These are phyloP conservation scores for Listronotus bonariensis DNA, from an alignment of 1,140 invertebrate genomes.

Conservation along the genomic window DNA sequence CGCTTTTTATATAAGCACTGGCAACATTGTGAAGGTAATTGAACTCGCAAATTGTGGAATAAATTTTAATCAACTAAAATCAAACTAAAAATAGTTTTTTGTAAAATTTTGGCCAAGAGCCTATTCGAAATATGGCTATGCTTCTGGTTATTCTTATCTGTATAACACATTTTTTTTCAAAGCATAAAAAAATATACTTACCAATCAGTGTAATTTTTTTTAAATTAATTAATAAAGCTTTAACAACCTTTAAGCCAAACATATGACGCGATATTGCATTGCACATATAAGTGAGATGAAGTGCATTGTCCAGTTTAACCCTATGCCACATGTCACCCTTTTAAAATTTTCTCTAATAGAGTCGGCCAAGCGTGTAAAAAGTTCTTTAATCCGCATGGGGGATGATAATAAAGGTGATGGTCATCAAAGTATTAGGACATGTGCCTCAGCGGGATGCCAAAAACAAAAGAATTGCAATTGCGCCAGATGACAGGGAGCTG, in stretches of 20 bases:
- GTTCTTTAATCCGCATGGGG: constrained; percentile 37
- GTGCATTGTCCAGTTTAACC: constrained; percentile 34
- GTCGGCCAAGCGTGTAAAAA: constrained; percentile 28
- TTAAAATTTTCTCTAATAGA: constrained; percentile 29
- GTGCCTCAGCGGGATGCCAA: constrained; percentile 33
- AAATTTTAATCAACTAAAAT: too few species aligned
- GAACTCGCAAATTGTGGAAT: too few species aligned
- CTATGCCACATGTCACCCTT: constrained; percentile 37
- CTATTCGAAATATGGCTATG: too few species aligned
- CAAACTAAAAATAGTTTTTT: too few species aligned
- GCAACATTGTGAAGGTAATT: too few species aligned
- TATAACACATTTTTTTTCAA: too few species aligned
- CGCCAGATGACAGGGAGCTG: constrained; percentile 29
- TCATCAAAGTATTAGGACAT: constrained; percentile 36
- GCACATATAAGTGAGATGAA: constrained; percentile 7
- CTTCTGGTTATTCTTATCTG: too few species aligned
- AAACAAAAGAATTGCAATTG: constrained; percentile 35
- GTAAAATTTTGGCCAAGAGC: too few species aligned
- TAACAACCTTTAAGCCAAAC: not conserved
- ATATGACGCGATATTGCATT: constrained; percentile 7
- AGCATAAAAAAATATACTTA: too few species aligned
- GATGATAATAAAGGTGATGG: constrained; percentile 35
- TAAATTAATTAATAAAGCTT: too few species aligned
- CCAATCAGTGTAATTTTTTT: too few species aligned
- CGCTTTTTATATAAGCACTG: too few species aligned